These are phyloP conservation scores for Riptortus pedestris DNA, from an alignment of 1,140 invertebrate species.

Conservation along the genomic window DNA sequence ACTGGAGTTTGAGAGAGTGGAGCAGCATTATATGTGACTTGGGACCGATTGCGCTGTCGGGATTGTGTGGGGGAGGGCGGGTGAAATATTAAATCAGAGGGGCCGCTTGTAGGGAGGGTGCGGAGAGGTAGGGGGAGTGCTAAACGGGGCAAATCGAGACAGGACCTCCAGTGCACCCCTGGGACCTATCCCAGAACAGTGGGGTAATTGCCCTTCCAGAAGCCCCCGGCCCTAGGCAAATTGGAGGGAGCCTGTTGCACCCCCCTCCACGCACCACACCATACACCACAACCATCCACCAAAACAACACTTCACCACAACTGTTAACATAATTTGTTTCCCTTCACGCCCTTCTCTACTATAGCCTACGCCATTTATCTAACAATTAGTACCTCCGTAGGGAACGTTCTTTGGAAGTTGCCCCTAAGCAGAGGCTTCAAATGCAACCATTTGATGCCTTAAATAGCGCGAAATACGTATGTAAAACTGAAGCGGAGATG, in stretches of 20 bases:
- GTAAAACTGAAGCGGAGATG: too few relatives aligned
- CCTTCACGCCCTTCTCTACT: not conserved
- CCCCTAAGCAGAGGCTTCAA: too few relatives aligned
- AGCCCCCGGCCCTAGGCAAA: constrained; percentile 2
- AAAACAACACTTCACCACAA: too few relatives aligned
- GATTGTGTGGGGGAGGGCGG: not conserved
- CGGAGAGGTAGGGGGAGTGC: not conserved
- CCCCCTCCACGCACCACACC: not conserved
- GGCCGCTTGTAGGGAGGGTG: not conserved
- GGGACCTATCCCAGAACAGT: not conserved
- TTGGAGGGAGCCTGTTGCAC: constrained; percentile 6
- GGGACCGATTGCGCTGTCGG: not conserved
- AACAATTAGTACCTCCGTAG: too few relatives aligned
- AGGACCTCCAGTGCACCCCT: not conserved
- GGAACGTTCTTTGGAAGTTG: too few relatives aligned
- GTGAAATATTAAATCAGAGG: constrained; percentile 7
- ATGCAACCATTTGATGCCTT: too few relatives aligned
- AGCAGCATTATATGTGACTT: constrained; percentile 2
- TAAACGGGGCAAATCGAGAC: not conserved
- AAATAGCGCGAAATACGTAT: too few relatives aligned
- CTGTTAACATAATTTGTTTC: not conserved
- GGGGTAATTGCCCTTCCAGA: not conserved
- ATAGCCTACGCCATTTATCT: too few relatives aligned
- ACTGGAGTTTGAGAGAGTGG: too few relatives aligned
- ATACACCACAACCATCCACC: not conserved